Conservation (phyloP, 2,113 vertebrate genomes). For the Oophaga pumilio region DNA sequence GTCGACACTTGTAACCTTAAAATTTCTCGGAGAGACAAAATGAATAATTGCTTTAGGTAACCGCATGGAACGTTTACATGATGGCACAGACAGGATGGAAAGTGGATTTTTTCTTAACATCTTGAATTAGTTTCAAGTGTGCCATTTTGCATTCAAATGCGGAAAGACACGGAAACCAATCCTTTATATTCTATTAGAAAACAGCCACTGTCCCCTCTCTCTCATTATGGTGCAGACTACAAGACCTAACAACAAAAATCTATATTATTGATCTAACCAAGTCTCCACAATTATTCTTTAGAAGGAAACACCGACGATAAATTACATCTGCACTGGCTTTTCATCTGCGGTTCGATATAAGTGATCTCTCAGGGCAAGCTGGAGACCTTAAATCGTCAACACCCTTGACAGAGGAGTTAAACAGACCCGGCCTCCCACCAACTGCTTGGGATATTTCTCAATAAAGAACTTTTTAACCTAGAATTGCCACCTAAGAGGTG, state of each 20-base stretch:
- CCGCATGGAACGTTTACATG: constrained; percentile 71
- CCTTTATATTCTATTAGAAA: constrained; percentile 89
- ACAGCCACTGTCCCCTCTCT: constrained; percentile 88
- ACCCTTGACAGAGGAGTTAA: constrained; percentile 84
- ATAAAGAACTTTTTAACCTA: constrained; percentile 76
- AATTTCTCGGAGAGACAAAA: constrained; percentile 66
- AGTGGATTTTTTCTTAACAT: constrained; percentile 75
- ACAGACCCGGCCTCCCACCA: constrained; percentile 80
- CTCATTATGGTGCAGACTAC: constrained; percentile 95
- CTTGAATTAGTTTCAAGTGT: constrained; percentile 79
- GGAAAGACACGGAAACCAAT: constrained; percentile 81
- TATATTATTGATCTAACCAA: constrained; percentile 95
- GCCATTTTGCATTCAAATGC: constrained; percentile 83
- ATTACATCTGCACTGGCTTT: constrained; percentile 97
- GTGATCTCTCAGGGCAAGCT: constrained; percentile 82
- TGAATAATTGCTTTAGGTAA: constrained; percentile 59
- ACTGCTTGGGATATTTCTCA: constrained; percentile 66
- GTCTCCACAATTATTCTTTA: constrained; percentile 99
- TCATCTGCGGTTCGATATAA: constrained; percentile 92
- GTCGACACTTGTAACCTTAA: constrained; percentile 66
- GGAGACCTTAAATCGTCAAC: constrained; percentile 82
- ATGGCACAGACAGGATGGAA: constrained; percentile 70
- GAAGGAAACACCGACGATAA: constrained; percentile 97
- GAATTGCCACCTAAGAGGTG: constrained; percentile 67
- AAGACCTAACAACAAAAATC: constrained; percentile 98